Evolutionary conservation across 2,113 vertebrate species (phyloP).

Genomic region (Boleophthalmus pectinirostris): DNA sequence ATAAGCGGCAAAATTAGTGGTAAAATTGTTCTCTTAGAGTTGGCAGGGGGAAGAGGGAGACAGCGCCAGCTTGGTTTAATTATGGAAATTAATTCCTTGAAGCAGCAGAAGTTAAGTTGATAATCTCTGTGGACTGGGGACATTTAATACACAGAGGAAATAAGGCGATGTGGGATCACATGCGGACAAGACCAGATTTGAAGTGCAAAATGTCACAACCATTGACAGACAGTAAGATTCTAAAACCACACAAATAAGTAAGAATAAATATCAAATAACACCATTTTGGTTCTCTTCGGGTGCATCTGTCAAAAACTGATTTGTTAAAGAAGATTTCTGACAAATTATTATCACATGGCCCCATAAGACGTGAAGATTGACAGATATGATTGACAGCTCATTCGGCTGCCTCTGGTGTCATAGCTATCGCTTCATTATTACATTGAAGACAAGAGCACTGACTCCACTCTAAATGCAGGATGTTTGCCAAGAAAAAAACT

Average conservation of each 20-base stretch:
- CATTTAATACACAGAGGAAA: conserved; percentile 35
- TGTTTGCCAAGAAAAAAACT: not conserved
- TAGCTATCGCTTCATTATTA: conserved; percentile 3
- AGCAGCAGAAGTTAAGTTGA: conserved; percentile 74
- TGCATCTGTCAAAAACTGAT: conserved; percentile 5
- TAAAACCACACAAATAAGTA: not conserved
- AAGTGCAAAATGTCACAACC: not conserved
- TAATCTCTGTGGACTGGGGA: conserved; percentile 75
- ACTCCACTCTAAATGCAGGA: not conserved
- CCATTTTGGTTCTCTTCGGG: not conserved
- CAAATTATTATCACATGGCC: conserved; percentile 6
- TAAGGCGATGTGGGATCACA: not conserved
- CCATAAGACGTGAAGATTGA: conserved; percentile 7
- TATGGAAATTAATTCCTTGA: conserved; percentile 78
- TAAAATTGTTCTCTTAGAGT: conserved; percentile 67
- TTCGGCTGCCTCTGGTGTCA: not conserved
- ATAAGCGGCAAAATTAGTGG: conserved; percentile 60
- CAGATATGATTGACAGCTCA: conserved; percentile 8
- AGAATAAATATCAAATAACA: not conserved
- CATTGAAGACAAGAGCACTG: not conserved
- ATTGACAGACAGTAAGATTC: not conserved
- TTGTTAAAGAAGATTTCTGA: conserved; percentile 3
- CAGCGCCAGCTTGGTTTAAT: conserved; percentile 70
- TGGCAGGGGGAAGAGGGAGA: conserved; percentile 50
- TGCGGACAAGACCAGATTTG: conserved; percentile 5